Conservation (phyloP, 2,797 vertebrate species). For the Anas acuta region DNA sequence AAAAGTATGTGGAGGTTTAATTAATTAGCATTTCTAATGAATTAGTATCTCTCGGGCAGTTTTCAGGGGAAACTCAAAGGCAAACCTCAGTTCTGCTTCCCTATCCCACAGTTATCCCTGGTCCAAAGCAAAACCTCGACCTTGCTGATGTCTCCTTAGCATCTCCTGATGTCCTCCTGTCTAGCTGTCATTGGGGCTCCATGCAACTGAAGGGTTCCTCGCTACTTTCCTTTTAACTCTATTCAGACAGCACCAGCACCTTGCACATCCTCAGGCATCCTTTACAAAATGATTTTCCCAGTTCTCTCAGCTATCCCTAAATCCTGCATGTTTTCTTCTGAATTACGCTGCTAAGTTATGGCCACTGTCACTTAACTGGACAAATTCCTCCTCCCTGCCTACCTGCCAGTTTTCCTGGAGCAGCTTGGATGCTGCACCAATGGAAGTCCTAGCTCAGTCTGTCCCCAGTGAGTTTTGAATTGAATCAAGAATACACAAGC, state of each 20-base stretch:
- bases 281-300: neutral
- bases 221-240: neutral
- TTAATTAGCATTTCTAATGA: constrained; percentile 10
- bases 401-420: neutral
- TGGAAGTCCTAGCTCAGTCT: neutral
- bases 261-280: neutral
- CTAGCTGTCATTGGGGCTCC: neutral
- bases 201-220: neutral
- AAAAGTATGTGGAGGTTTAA: neutral
- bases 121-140: neutral
- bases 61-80: neutral
- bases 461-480: neutral
- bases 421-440: neutral
- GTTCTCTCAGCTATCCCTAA: neutral
- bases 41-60: neutral
- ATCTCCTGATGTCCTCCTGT: too few species aligned
- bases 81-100: neutral
- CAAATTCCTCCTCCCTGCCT: neutral
- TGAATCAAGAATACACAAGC: neutral
- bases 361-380: neutral
- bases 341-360: neutral
- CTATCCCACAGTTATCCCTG: neutral
- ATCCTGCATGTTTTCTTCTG: neutral
- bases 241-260: neutral
- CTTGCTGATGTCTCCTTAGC: neutral